Conservation (phyloP, 1,140 invertebrate genomes). For the Brachionus plicatilis region DNA sequence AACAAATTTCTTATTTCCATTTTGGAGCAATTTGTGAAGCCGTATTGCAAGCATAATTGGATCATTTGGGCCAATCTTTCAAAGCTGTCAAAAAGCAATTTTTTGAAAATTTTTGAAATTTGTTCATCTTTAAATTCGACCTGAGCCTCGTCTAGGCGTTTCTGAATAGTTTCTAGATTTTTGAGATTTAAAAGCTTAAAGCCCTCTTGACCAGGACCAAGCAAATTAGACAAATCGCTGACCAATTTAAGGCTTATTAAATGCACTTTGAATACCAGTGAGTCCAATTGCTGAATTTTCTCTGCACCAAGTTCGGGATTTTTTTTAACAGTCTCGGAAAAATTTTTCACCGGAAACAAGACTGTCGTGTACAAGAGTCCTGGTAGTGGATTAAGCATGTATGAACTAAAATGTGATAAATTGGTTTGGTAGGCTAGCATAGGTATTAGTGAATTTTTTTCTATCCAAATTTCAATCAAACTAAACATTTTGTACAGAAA, state of each 20-base stretch:
- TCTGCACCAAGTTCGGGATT: background rate
- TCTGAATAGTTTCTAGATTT: background rate
- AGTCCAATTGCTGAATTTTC: background rate
- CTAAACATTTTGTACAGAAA: slow-evolving; percentile 12
- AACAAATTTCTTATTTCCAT: slow-evolving; percentile 4
- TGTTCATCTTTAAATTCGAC: background rate
- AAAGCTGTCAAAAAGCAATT: background rate
- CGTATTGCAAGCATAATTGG: background rate
- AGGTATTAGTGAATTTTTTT: background rate
- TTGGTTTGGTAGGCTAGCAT: slow-evolving; percentile 19
- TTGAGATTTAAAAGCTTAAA: slow-evolving; percentile 22
- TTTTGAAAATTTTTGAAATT: background rate
- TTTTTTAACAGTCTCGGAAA: background rate
- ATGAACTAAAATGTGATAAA: slow-evolving; percentile 28
- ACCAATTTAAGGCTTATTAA: background rate
- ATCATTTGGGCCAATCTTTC: slow-evolving; percentile 28
- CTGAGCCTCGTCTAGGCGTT: background rate
- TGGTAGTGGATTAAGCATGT: slow-evolving; percentile 28
- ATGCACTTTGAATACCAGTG: background rate
- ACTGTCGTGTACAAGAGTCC: background rate
- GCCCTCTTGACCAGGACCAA: background rate
- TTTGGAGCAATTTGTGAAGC: slow-evolving; percentile 6
- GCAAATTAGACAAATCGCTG: background rate
- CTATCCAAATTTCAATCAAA: slow-evolving; percentile 30
- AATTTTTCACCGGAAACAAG: background rate